phyloP scores from a whole-genome alignment of 1,140 invertebrate species.

The Elymnias hypermnestra region DNA sequence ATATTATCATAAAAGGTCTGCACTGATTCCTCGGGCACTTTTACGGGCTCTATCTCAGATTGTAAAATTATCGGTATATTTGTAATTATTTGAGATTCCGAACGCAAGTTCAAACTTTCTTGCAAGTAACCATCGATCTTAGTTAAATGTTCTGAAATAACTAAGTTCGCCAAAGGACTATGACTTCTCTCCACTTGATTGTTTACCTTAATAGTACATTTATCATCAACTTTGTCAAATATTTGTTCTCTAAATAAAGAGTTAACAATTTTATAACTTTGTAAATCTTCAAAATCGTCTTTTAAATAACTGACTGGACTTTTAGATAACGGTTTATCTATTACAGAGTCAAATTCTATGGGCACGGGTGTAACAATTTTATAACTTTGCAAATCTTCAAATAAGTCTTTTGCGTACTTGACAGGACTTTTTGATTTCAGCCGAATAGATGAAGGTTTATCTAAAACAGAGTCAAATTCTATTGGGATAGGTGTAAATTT shows the following conservation, averaged over 20 bases:
- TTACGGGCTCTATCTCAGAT: slow-evolving; percentile 1
- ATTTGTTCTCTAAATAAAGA: slow-evolving; percentile 54
- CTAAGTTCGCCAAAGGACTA: slow-evolving; percentile 27
- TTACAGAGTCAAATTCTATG: too few relatives aligned
- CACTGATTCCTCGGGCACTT: not conserved
- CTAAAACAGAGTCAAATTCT: slow-evolving; percentile 43
- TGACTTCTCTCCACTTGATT: slow-evolving; percentile 16
- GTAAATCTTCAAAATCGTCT: slow-evolving; percentile 53
- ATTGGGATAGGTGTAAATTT: slow-evolving; percentile 63
- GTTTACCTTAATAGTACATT: too few relatives aligned
- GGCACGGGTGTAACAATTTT: slow-evolving; percentile 63
- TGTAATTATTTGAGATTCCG: slow-evolving; percentile 22
- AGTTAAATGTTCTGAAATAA: slow-evolving; percentile 21
- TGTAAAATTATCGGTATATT: not conserved
- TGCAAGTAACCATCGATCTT: slow-evolving; percentile 61
- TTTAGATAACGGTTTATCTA: too few relatives aligned
- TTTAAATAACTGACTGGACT: too few relatives aligned
- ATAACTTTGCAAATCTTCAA: slow-evolving; percentile 59
- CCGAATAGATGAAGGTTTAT: slow-evolving; percentile 27
- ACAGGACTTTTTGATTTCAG: slow-evolving; percentile 35
- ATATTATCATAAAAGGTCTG: not conserved
- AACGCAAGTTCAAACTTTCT: slow-evolving; percentile 50
- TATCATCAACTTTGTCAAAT: slow-evolving; percentile 23
- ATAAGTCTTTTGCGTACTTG: slow-evolving; percentile 47
- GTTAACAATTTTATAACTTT: slow-evolving; percentile 67